These are phyloP conservation scores for Ostrea denselamellosa DNA, from an alignment of 1,140 invertebrate species.

Conservation along the genomic window DNA sequence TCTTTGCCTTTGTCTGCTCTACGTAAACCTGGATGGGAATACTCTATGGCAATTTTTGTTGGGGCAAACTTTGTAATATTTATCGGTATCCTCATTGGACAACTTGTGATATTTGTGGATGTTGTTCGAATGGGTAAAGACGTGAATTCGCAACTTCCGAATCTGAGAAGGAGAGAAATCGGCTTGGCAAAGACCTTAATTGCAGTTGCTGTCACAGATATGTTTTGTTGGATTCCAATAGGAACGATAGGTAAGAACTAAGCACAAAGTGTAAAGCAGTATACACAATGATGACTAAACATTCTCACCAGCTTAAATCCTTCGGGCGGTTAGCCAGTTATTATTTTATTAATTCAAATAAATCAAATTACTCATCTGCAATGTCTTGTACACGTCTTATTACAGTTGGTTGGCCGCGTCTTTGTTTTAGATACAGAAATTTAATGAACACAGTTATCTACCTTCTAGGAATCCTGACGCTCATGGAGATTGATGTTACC, in stretches of 20 bases:
- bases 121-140: not conserved
- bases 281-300: no score
- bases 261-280: no score
- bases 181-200: constrained; percentile 56
- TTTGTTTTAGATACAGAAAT: not conserved
- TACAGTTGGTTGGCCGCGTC: not conserved
- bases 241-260: constrained; percentile 57
- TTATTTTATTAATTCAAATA: no score
- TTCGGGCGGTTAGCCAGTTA: no score
- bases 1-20: constrained; percentile 61
- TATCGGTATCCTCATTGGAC: constrained; percentile 57
- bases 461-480: constrained; percentile 48
- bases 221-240: constrained; percentile 66
- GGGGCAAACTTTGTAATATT: constrained; percentile 60
- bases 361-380: no score
- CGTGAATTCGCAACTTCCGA: not conserved
- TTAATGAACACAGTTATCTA: no score
- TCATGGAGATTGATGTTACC: constrained; percentile 41
- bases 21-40: constrained; percentile 59
- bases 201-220: constrained; percentile 59
- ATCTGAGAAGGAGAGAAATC: constrained; percentile 37
- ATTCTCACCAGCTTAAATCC: no score
- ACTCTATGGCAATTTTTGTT: constrained; percentile 59
- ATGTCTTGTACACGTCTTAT: not conserved
- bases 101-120: constrained; percentile 57